These are phyloP conservation scores for Hipparchia sbordonii DNA, from an alignment of 2,888 invertebrate genomes.

Conservation along the genomic window DNA sequence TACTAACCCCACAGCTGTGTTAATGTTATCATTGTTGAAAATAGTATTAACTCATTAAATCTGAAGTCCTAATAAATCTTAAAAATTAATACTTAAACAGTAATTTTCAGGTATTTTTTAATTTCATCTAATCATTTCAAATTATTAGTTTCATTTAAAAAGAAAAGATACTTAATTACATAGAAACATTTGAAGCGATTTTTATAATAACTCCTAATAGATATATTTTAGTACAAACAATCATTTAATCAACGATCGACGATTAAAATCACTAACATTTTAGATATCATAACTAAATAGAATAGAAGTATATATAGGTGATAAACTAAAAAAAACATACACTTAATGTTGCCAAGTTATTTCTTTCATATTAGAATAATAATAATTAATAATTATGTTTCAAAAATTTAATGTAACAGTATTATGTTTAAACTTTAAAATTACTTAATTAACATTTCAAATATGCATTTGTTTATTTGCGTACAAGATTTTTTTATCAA, in stretches of 20 bases:
- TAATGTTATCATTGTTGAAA: no score
- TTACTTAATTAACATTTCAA: constrained; percentile 38
- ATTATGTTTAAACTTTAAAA: constrained; percentile 25
- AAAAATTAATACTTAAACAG: background rate
- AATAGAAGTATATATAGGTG: background rate
- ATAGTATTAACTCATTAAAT: background rate
- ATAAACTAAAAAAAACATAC: constrained; percentile 8
- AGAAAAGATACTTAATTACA: no score
- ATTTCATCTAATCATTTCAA: no score
- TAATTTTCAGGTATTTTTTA: no score
- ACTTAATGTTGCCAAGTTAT: constrained; percentile 29
- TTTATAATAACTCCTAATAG: background rate
- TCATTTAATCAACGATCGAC: constrained; percentile 14
- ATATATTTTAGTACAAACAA: constrained; percentile 25
- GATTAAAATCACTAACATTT: constrained; percentile 13
- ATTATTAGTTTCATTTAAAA: no score
- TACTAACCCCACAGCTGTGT: no score
- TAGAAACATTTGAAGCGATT: no score
- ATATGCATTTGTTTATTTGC: constrained; percentile 41
- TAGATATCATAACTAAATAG: constrained; percentile 5
- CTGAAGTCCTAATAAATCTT: background rate
- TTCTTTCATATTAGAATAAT: background rate
- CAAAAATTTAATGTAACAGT: constrained; percentile 20
- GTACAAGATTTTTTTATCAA: constrained; percentile 28
- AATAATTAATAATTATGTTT: background rate